phyloP scores from a whole-genome alignment of 2,888 invertebrate species.

The Conops quadrifasciatus region DNA sequence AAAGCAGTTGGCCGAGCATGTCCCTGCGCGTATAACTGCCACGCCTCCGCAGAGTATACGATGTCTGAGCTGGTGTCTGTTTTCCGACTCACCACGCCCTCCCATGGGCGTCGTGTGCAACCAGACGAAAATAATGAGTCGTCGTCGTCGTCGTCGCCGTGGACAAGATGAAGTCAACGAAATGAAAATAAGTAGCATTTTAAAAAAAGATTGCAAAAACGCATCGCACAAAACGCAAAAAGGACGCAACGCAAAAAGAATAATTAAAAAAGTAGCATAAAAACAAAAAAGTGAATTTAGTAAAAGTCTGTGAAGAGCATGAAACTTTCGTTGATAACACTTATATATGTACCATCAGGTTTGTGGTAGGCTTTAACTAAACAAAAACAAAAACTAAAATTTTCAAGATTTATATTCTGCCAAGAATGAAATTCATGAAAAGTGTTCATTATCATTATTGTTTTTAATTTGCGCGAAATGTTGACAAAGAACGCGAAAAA shows the following conservation, averaged over 20 bases:
- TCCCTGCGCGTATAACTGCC: neutral
- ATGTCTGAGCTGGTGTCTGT: slow-evolving; percentile 9
- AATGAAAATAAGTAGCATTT: slow-evolving; percentile 35
- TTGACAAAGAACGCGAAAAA: too few relatives aligned
- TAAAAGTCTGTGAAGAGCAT: slow-evolving; percentile 9
- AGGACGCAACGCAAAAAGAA: slow-evolving; percentile 9
- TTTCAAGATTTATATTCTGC: too few relatives aligned
- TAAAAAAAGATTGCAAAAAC: slow-evolving; percentile 39
- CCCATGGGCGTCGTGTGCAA: neutral
- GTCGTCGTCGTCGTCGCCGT: neutral
- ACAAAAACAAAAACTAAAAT: slow-evolving; percentile 4
- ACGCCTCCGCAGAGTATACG: neutral
- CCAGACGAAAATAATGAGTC: neutral
- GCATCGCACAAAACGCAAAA: slow-evolving; percentile 17
- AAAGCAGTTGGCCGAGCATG: slow-evolving; percentile 13
- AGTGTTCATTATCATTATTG: too few relatives aligned
- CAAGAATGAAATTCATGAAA: too few relatives aligned
- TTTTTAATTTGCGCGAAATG: too few relatives aligned
- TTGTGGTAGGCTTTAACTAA: neutral
- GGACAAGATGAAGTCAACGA: slow-evolving; percentile 13
- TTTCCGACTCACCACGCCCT: neutral
- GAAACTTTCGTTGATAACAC: neutral
- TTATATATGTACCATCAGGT: too few relatives aligned
- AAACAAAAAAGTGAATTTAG: neutral
- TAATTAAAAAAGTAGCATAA: neutral